phyloP scores from a whole-genome alignment of 2,797 vertebrate genomes.

The Sebastes goodei region DNA sequence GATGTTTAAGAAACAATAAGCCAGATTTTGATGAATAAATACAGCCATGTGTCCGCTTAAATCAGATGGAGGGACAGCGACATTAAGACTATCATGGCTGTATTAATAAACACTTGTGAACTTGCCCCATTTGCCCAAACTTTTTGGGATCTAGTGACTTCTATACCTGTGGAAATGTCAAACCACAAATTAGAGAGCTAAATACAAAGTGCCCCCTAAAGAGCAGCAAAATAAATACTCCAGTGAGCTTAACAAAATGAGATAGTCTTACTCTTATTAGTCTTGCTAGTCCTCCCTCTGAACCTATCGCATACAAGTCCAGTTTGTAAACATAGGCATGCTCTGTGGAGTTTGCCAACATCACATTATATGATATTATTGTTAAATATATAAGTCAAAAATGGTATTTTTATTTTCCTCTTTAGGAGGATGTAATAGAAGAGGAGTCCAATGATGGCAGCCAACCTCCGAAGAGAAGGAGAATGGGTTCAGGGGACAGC shows the following conservation, averaged over 20 bases:
- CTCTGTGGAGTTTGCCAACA: background rate
- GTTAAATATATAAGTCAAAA: background rate
- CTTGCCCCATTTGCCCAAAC: too few species aligned
- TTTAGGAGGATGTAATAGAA: constrained; percentile 90
- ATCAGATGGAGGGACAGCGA: background rate
- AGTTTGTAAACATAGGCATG: background rate
- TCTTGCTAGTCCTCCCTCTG: background rate
- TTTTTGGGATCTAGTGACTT: background rate
- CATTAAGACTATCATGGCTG: background rate
- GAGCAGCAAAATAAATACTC: background rate
- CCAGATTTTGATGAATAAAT: background rate
- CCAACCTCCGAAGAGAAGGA: constrained; percentile 92
- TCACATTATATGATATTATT: background rate
- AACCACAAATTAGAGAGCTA: background rate
- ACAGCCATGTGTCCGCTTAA: background rate
- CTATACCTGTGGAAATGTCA: background rate
- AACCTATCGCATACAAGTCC: background rate
- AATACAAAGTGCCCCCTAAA: background rate
- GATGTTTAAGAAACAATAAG: background rate
- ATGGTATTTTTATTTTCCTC: background rate
- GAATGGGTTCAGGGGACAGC: constrained; percentile 97
- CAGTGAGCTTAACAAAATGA: background rate
- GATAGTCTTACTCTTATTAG: background rate
- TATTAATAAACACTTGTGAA: background rate
- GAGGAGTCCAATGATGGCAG: constrained; percentile 96